These are phyloP conservation scores for Lethenteron reissneri DNA, from an alignment of 2,113 vertebrate species.

Conservation along the genomic window DNA sequence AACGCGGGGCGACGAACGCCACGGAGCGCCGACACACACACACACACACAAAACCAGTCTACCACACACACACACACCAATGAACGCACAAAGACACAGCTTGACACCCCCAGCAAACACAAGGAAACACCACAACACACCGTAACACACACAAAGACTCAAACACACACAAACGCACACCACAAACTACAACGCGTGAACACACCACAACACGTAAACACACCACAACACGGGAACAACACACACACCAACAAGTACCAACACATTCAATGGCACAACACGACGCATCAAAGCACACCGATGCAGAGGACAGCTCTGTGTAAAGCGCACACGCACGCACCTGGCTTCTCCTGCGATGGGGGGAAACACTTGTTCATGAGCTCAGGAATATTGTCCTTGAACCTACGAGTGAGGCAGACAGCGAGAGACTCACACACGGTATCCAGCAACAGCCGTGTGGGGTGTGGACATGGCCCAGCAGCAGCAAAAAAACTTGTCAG, in stretches of 20 bases:
- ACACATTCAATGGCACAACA: conserved; percentile 7
- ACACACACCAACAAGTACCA: conserved; percentile 8
- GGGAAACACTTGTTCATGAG: conserved; percentile 62
- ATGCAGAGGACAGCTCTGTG: conserved; percentile 9
- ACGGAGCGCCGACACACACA: no score
- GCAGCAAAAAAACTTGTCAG: background rate
- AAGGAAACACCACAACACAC: no score
- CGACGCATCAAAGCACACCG: conserved; percentile 3
- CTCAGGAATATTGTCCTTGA: conserved; percentile 36
- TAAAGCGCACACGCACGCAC: conserved; percentile 24
- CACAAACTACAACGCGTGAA: no score
- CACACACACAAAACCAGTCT: no score
- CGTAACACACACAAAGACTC: background rate
- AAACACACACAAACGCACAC: conserved; percentile 3
- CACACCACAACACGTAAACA: no score
- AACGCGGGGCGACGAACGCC: no score
- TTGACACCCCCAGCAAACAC: no score
- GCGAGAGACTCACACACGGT: background rate
- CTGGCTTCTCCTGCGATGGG: conserved; percentile 46
- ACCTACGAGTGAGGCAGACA: conserved; percentile 25
- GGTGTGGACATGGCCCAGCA: background rate
- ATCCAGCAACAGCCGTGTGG: background rate
- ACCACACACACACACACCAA: background rate
- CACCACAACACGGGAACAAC: background rate
- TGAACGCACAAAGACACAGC: background rate